Evolutionary conservation across 2,888 invertebrate genomes (phyloP), one percentile per base, ranked within the genome.

Genomic region (Orchesella flavescens): DNA sequence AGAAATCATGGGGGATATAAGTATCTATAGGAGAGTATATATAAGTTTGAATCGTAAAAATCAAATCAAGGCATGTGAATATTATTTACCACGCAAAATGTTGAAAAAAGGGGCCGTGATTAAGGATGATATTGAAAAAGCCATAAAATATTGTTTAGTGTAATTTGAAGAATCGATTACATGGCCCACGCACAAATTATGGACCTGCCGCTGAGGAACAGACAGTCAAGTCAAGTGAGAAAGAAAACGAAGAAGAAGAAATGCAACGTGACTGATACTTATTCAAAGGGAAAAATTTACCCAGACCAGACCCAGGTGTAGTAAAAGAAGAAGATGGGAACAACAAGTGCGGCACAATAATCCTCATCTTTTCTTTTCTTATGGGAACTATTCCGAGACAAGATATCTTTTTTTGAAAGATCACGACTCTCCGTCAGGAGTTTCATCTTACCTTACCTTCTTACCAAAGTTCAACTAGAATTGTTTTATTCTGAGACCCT

Each of bases 111-210:
- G 21, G 59, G 59, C 19, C 17, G 17, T 59, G 59, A 59, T 59
- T 59, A 59, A 59, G 53, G 19, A 59, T 59, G 19, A 59, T 59
- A 21, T 49, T 49, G 49, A 5, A 19, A 59, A 10, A 21, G 19
- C 17, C 19, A 59, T 59, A 59, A 59, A 59, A 59, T 57, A 43
- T 21, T 73, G 57, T 61, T 46, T 61, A 73, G 73, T n/a, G 61
- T 73, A 73, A 73, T 73, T 73, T 73, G 73, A 73, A 43, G 76
- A 76, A 53, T 76, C 76, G 76, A 76, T 76, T 76, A 76, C 76
- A 66, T 24, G 69, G 69, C 69, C 77, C 77, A 66, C 77, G 77
- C 77, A 77, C 21, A 59, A 68, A 3, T 69, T 77, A 77, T 49
- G 69, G 77, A 77, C 77, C 77, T 77, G 77, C 77, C 68, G 77